Conservation (phyloP, 2,888 invertebrate genomes). For the Dione vanillae region DNA sequence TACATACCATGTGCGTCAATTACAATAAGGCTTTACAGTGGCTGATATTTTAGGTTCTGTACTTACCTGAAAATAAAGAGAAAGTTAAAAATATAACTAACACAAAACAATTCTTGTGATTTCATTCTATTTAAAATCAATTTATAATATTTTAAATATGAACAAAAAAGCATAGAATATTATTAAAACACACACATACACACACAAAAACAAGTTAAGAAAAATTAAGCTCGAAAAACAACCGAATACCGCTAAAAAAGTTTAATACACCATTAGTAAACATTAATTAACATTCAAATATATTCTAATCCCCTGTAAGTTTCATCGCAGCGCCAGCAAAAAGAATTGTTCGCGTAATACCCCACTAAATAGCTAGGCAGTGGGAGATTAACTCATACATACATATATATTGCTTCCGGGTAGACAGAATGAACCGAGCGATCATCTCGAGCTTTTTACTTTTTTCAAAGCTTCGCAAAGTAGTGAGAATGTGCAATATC, state of each 20-base stretch:
- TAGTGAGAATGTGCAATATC: slow-evolving; percentile 5
- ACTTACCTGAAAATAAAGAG: slow-evolving; percentile 23
- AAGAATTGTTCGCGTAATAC: slow-evolving; percentile 30
- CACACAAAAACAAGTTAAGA: background rate
- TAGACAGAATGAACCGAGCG: slow-evolving; percentile 25
- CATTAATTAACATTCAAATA: slow-evolving; percentile 20
- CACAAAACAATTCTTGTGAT: background rate
- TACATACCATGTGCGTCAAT: background rate
- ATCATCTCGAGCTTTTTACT: slow-evolving; percentile 25
- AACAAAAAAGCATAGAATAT: background rate
- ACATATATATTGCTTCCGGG: slow-evolving; percentile 36
- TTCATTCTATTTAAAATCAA: too few species aligned
- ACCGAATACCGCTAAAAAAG: background rate
- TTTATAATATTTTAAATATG: background rate
- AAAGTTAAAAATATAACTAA: background rate
- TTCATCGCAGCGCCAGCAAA: slow-evolving; percentile 22
- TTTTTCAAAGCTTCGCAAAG: slow-evolving; percentile 21
- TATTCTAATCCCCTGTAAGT: slow-evolving; percentile 20
- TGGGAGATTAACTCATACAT: slow-evolving; percentile 36
- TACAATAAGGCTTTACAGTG: background rate
- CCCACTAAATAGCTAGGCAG: slow-evolving; percentile 34
- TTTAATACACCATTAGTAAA: background rate
- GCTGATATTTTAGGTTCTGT: background rate
- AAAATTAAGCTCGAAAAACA: too few species aligned
- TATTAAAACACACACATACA: background rate